Evolutionary conservation across 1,140 invertebrate genomes (phyloP).

Genomic region (Colletes gigas): DNA sequence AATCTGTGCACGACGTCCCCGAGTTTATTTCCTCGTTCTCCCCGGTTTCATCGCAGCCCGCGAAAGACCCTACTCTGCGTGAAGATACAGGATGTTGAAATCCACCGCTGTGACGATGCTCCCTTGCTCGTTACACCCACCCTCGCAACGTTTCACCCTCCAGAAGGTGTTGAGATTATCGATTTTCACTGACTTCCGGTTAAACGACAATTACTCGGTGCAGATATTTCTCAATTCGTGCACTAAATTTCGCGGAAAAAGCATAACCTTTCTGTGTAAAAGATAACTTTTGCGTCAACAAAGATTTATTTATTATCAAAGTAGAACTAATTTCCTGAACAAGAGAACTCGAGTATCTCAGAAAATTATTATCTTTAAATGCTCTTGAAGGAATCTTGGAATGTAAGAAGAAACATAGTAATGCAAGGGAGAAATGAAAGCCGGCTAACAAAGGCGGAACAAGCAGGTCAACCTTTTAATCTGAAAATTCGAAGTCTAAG

Average conservation of each 20-base stretch:
- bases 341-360: not conserved
- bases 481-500: slow-evolving; percentile 44
- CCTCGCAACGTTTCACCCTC: slow-evolving; percentile 18
- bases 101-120: slow-evolving; percentile 25
- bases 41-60: slow-evolving; percentile 28
- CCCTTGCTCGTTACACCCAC: slow-evolving; percentile 40
- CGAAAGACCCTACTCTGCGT: slow-evolving; percentile 10
- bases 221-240: no score
- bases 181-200: slow-evolving; percentile 29
- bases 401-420: slow-evolving; percentile 13
- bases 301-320: not conserved
- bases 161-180: slow-evolving; percentile 36
- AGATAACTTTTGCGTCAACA: not conserved
- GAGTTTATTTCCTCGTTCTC: slow-evolving; percentile 30
- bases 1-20: slow-evolving; percentile 11
- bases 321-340: not conserved
- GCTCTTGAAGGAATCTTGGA: not conserved
- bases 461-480: slow-evolving; percentile 43
- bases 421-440: not conserved
- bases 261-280: not conserved
- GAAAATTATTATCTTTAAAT: not conserved
- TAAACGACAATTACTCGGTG: slow-evolving; percentile 8
- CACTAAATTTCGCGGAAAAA: not conserved
- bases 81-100: slow-evolving; percentile 41
- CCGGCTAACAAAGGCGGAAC: slow-evolving; percentile 26